These are phyloP conservation scores for Triplophysa tibetana DNA, from an alignment of 2,113 vertebrate genomes.

Conservation along the genomic window DNA sequence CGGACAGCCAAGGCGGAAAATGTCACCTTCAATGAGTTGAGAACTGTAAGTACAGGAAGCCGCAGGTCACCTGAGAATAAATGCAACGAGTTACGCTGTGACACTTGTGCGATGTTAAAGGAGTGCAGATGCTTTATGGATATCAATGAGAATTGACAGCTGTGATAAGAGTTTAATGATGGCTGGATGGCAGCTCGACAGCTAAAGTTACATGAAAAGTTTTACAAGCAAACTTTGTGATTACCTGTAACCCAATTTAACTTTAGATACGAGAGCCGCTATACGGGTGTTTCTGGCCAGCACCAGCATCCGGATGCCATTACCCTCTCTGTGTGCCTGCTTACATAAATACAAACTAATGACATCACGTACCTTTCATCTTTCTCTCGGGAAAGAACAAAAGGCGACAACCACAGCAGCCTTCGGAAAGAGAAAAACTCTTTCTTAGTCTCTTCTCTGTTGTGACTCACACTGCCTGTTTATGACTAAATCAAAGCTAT, in stretches of 20 bases:
- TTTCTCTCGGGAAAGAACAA: constrained; percentile 20
- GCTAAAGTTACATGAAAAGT: too few relatives aligned
- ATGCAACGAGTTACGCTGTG: neutral
- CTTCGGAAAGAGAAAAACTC: constrained; percentile 8
- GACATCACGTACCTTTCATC: constrained; percentile 40
- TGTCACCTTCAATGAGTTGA: constrained; percentile 13
- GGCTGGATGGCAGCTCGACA: neutral
- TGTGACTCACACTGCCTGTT: constrained; percentile 26
- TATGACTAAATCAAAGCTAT: constrained; percentile 21
- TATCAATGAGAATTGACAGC: neutral
- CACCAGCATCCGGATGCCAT: neutral
- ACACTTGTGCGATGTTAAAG: neutral
- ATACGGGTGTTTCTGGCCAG: neutral
- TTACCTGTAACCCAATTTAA: neutral
- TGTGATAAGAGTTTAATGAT: neutral
- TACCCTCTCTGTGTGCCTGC: neutral
- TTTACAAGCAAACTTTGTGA: neutral
- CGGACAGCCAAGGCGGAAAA: neutral
- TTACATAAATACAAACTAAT: constrained; percentile 29
- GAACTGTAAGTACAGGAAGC: constrained; percentile 5
- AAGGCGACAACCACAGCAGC: constrained; percentile 30
- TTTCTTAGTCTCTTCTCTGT: constrained; percentile 1
- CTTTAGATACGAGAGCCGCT: neutral
- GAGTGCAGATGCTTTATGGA: neutral
- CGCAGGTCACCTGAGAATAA: neutral